Evolutionary conservation across 2,797 vertebrate species (phyloP), one percentile per base, ranked within the genome.

Genomic region (Chanos chanos): DNA sequence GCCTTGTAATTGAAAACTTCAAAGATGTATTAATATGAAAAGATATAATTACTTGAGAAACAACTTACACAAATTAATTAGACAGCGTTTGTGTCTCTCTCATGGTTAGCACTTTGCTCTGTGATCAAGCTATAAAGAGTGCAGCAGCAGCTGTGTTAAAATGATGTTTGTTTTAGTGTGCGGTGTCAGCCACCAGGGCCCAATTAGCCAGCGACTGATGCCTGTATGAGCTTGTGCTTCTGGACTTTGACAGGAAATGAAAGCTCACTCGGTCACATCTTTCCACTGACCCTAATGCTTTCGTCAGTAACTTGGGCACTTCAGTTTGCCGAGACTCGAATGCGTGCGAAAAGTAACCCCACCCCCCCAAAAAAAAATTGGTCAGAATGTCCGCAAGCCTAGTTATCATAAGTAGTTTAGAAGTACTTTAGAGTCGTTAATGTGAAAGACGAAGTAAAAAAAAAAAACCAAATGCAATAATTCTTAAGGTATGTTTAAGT

Each of bases 171-270:
- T 93, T 94, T 96, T 92, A 85, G 83, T 84, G 86, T 79, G 83
- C 87, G 73, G 63, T 88, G 89, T 90, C 90, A 87, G 92, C 92
- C 92, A 90, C 92, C 81, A 88, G 91, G 92, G 93, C 82, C 93
- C 92, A 95, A 94, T 97, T 95, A 96, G 86, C 86, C 83, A 47
- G 81, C 83, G 88, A 91, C 89, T 92, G 90, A 93, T 90, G 92
- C 87, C 88, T 89, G 48, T 78, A 82, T 86, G 84, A 80, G 83
- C 84, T 83, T 87, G 83, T 87, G 82, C 78, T 28, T 75, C 76
- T 72, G 66, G 73, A 77, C 83, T 86, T 77, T 86, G 85, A 86
- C 83, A 80, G 81, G 74, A 79, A 79, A 83, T 79, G 80, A 82
- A 84, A 75, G 77, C 79, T 83, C 85, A 82, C 85, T 86, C 80